Evolutionary conservation across 2,113 vertebrate species (phyloP), one percentile per base, ranked within the genome.

Genomic region (Chroicocephalus ridibundus): DNA sequence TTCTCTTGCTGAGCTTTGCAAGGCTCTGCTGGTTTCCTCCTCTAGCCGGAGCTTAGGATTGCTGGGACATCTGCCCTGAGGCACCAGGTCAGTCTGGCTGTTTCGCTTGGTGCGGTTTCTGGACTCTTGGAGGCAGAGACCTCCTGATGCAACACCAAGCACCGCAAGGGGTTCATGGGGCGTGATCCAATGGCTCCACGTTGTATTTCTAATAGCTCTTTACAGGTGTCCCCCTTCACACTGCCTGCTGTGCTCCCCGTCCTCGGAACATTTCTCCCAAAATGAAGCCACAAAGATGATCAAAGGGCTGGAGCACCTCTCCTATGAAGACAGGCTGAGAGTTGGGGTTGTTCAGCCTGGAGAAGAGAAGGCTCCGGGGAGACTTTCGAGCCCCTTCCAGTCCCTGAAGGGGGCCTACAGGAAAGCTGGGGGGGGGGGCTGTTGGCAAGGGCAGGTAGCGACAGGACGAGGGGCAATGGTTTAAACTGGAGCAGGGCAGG

Each of bases 81-180:
- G 4, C 47, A 46, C 12, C 15, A 17, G 34, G 13, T 69, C 15
- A 7, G 36, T 6, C 24, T 51, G 36, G 25, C 44, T 31, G 42
- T 32, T 49, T 32, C 42, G 78, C 26, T 58, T 21, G 61, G 11
- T 26, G 4, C 3, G 3, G 16, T 6, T 64, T 61, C 64, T 49
- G 34, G 61, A 44, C 19, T 54, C 7, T 49, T 17, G 11, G 54
- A n/a, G 18, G 64, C 36, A 52, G 66, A 68, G 7, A 16, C 13
- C 17, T 65, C 16, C 29, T 68, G 42, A 27, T 16, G 22, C 38
- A 32, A 8, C 31, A 58, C 22, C 36, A 10, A 38, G 24, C 18
- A 42, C 19, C 1, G 0, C 7, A 12, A 11, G 24, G 32, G 31
- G 9, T 75, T 69, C 9, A 2, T 14, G 40, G 17, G 8, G 3